Evolutionary conservation across 1,140 invertebrate species (phyloP), one percentile per base, ranked within the genome.

Genomic region (Neodiprion pinetum): DNA sequence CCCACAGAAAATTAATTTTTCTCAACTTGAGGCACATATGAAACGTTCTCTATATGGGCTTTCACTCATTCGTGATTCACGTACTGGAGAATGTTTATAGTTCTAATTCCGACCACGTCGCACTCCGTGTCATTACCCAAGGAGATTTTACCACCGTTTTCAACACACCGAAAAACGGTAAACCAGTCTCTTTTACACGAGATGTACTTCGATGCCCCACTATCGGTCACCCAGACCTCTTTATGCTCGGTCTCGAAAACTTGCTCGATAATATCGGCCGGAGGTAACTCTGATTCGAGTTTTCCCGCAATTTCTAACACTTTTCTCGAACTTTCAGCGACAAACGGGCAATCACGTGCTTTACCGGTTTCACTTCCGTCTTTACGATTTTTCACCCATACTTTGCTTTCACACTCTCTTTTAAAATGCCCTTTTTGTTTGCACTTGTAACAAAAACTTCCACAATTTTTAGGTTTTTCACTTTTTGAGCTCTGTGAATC

Each of bases 1-100:
- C 12, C 76, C 14, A 73, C 72, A 74, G 78, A 79, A 69, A 79
- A 76, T 53, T 77, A 71, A 69, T 79, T 76, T 67, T 74, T 61
- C 53, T n/a, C n/a, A 10, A 61, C 53, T 10, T 61, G 61, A 53
- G 75, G 70, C 17, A 76, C 72, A 70, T 74, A 76, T 66, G 65
- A 68, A 28, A 76, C 72, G 67, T 74, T 69, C 23, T 28, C 69
- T 23, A 76, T 67, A 23, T 11, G 40, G 9, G 47, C 17, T 65
- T 21, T 23, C 17, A 9, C 40, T 50, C 67, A 76, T 70, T 50
- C 47, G 53, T 70, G 48, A 9, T 69, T 73, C 48, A 69, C 68
- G 10, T 21, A n/a, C 21, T 40, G 23, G 11, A 69, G 23, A 69
- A 76, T 66, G 8, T n/a, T 28, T 28, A 76, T 48, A 11, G 47